Evolutionary conservation across 2,797 vertebrate genomes (phyloP), one percentile per base, ranked within the genome.

Genomic region (Garrulus glandarius): DNA sequence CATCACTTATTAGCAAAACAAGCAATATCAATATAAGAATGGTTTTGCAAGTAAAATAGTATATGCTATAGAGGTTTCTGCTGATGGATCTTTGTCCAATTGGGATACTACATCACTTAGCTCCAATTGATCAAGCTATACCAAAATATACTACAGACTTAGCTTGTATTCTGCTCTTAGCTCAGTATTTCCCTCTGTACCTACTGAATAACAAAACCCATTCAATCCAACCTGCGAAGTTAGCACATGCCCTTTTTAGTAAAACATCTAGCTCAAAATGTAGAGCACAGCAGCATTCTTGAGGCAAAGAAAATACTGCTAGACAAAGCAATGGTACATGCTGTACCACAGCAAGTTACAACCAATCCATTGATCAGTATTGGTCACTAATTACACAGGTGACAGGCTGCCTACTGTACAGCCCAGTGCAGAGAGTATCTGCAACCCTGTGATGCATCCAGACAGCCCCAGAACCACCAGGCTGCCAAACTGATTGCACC

Each of bases 31-130:
- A 53, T 85, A 53, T 81, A 85, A 93, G 21, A 92, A 77, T 17
- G 60, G 60, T 91, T 91, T 91, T 87, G 61, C 67, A 93, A 91
- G 68, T 84, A 83, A 77, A 91, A 81, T n/a, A 57, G 24, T 32
- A 70, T 43, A 61, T 71, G 23, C 68, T 87, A 26, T 34, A 77
- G 29, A 76, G 41, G 27, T 64, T 87, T 91, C 44, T 93, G 71
- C 69, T 91, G 89, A 81, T 41, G 13, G 41, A 84, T 60, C 56
- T 87, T 84, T 82, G 36, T 89, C 44, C 29, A 63, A 63, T 56
- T 29, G 49, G 67, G 37, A 91, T 46, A 71, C 34, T 84, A 53
- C 11, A 47, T 39, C 65, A 84, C 32, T 72, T 85, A 89, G 26
- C 44, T 84, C 29, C 27, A 81, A 43, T 27, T 69, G 74, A 72